These are phyloP conservation scores for Encarsia formosa DNA, from an alignment of 2,888 invertebrate genomes.

Conservation along the genomic window DNA sequence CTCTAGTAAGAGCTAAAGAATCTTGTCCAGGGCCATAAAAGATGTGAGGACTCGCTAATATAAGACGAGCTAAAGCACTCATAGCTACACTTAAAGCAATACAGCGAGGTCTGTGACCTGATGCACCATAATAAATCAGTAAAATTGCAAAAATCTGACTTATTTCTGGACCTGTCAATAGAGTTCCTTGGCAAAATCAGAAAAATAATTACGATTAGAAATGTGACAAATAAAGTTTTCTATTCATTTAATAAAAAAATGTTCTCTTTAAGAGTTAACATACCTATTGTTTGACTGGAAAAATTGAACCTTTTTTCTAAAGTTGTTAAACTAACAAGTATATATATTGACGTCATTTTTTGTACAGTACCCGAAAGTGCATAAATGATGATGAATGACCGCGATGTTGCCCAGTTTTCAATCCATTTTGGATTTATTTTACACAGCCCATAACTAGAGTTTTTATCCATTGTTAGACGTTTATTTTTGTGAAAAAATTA, in stretches of 20 bases:
- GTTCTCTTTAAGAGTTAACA: too few species aligned
- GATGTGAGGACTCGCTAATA: slow-evolving; percentile 60
- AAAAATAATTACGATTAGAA: not conserved
- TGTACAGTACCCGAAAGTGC: slow-evolving; percentile 63
- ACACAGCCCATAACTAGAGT: slow-evolving; percentile 54
- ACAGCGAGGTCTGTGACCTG: slow-evolving; percentile 64
- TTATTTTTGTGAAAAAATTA: too few species aligned
- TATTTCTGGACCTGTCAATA: slow-evolving; percentile 66
- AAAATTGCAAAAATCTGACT: slow-evolving; percentile 64
- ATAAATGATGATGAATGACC: slow-evolving; percentile 59
- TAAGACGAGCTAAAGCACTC: slow-evolving; percentile 60
- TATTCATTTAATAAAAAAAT: too few species aligned
- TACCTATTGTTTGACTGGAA: slow-evolving; percentile 65
- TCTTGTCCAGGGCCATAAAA: slow-evolving; percentile 61
- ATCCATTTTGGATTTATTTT: slow-evolving; percentile 60
- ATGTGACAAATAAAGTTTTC: too few species aligned
- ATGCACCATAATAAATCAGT: slow-evolving; percentile 63
- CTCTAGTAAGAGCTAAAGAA: slow-evolving; percentile 53
- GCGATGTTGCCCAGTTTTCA: slow-evolving; percentile 58
- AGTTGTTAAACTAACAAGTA: slow-evolving; percentile 63
- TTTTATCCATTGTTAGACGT: slow-evolving; percentile 17
- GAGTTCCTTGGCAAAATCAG: too few species aligned
- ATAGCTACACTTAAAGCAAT: slow-evolving; percentile 62
- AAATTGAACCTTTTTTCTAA: slow-evolving; percentile 67
- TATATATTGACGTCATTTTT: slow-evolving; percentile 64